Base-by-base conservation (phyloP, 2,113 vertebrate genomes). In the Oncorhynchus kisutch region DNA sequence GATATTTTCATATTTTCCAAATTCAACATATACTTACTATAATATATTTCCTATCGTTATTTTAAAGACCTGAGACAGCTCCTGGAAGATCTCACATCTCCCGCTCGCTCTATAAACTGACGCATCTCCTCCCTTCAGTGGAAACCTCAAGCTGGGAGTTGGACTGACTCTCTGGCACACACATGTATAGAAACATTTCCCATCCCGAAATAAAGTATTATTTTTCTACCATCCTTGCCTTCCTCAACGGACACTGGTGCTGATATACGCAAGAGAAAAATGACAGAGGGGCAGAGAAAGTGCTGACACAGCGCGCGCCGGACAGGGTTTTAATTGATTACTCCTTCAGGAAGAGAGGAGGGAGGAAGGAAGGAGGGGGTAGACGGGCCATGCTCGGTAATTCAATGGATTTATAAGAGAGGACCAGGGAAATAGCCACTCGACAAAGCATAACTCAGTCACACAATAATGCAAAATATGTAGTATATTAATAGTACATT, bases 291-390 rank as follows among this genome's bases (percentile, higher is more conserved):
- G 31, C 20, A 24, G 78, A 78, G 72, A 87, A 90, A 93, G 80
- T 88, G 93, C 93, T 94, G 92, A 93, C 76, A 22, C 77, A 59
- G 72, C 49, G 69, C 67, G 75, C 27, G 81, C 84, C 76, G 83
- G 88, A 91, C 88, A 82, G 89, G 85, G 74, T 70, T 81, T 90
- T 91, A 93, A 93, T 92, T 92, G 93, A 94, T 93, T 85, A 85
- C 89, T 90, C n/a, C 75, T 88, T 90, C 89, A 83, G 84, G 67
- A 85, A 80, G 22, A 67, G 62, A 7, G 29, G 27, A 72, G 49
- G 54, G 24, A 57, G 57, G 14, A 67, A 74, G 20, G n/a, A 27
- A 67, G 62, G 73, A 78, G 78, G 64, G 76, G 75, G 89, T 88
- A 82, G 78, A 82, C 81, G 81, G 78, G 81, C 79, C 79, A 84